A percentile compares a stretch with the other conserved stretches of the same genome.
phyloP scores from a whole-genome alignment of 1,140 invertebrate genomes.

The Brachionus angularis region DNA sequence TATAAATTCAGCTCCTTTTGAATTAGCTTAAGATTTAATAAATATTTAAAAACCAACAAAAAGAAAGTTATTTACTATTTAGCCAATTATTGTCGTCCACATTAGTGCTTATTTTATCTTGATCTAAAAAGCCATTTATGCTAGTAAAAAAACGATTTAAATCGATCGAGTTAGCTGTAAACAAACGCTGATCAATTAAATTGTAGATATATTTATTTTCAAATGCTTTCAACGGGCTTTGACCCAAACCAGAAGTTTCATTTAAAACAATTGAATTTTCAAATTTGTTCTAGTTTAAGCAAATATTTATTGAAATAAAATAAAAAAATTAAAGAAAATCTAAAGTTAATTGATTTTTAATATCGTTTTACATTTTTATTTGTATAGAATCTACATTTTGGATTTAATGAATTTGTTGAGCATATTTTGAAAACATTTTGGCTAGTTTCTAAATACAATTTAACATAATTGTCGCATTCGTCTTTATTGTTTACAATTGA shows the following conservation, averaged over 20 bases:
- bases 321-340: neutral
- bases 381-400: slow-evolving; percentile 21
- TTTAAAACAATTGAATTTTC: neutral
- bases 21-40: neutral
- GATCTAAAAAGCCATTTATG: slow-evolving; percentile 5
- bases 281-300: slow-evolving; percentile 11
- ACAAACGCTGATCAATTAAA: slow-evolving; percentile 5
- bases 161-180: slow-evolving; percentile 31
- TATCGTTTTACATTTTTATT: slow-evolving; percentile 26
- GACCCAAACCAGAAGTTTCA: slow-evolving; percentile 29
- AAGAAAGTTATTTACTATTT: slow-evolving; percentile 7
- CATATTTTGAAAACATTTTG: slow-evolving; percentile 25
- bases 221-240: slow-evolving; percentile 24
- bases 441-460: slow-evolving; percentile 13
- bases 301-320: too few species aligned
- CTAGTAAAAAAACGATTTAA: slow-evolving; percentile 39
- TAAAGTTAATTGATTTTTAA: too few species aligned
- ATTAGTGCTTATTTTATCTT: slow-evolving; percentile 15
- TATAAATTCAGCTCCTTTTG: slow-evolving; percentile 39
- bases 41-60: neutral
- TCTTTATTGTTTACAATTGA: slow-evolving; percentile 35
- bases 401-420: slow-evolving; percentile 25
- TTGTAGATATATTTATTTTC: slow-evolving; percentile 24
- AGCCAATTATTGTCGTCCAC: slow-evolving; percentile 32
- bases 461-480: slow-evolving; percentile 30